These are phyloP conservation scores for Polydrusus tereticollis DNA, from an alignment of 2,888 invertebrate genomes.

Conservation along the genomic window DNA sequence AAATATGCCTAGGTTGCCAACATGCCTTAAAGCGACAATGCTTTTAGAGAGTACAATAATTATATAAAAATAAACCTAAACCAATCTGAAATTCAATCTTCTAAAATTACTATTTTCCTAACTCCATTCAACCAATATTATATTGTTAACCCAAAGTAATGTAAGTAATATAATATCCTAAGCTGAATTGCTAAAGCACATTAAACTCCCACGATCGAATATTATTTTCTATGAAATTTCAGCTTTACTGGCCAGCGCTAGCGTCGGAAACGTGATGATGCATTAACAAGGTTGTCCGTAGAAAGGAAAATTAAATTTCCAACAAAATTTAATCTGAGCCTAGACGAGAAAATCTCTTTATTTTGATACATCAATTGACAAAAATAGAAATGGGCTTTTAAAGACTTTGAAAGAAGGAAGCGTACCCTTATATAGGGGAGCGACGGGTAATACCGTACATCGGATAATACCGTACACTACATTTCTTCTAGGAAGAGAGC, in stretches of 20 bases:
- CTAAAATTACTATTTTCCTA: too few species aligned
- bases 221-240: not conserved
- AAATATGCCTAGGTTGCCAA: too few species aligned
- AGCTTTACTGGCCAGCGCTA: not conserved
- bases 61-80: too few species aligned
- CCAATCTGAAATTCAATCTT: too few species aligned
- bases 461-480: too few species aligned
- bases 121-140: not conserved
- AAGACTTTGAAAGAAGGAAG: too few species aligned
- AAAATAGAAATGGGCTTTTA: not conserved
- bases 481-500: too few species aligned
- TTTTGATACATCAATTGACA: slow-evolving; percentile 1
- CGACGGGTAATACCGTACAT: too few species aligned
- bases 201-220: not conserved
- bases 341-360: not conserved
- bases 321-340: not conserved
- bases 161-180: not conserved
- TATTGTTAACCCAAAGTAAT: not conserved
- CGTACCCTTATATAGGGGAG: too few species aligned
- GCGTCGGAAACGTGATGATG: not conserved
- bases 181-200: not conserved
- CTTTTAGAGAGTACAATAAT: too few species aligned
- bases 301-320: not conserved
- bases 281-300: slow-evolving; percentile 4
- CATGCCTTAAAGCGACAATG: too few species aligned